These are phyloP conservation scores for Sebastes trivittatus DNA, from an alignment of 2,797 vertebrate genomes.

Conservation along the genomic window DNA sequence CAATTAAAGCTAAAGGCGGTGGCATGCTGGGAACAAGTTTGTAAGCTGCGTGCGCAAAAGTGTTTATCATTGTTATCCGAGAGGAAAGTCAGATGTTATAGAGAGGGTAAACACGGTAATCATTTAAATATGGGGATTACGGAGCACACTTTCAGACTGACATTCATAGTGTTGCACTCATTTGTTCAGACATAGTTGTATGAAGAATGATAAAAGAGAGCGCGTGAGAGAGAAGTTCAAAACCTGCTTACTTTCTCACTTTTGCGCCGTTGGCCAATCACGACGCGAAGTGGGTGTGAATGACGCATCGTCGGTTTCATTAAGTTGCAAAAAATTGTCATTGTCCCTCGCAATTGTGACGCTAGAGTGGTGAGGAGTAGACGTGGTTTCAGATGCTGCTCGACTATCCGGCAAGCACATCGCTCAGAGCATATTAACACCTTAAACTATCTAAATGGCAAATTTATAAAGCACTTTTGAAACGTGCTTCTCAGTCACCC, in stretches of 20 bases:
- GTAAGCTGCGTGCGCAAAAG: neutral
- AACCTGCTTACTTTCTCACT: neutral
- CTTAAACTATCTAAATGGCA: neutral
- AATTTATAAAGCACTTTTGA: neutral
- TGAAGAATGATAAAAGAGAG: neutral
- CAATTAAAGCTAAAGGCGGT: neutral
- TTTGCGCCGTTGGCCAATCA: neutral
- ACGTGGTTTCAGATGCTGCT: neutral
- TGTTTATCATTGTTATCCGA: neutral
- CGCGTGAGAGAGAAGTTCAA: neutral
- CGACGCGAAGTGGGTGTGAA: neutral
- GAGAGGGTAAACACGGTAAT: too few species aligned
- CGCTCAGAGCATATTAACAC: neutral
- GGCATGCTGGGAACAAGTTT: neutral
- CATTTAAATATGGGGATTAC: neutral
- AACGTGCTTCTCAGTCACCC: neutral
- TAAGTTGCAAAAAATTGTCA: neutral
- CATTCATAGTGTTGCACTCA: neutral
- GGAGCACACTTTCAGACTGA: neutral
- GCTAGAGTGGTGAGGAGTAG: neutral
- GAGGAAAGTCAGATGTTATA: neutral
- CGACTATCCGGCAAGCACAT: neutral
- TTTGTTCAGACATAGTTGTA: neutral
- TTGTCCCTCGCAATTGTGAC: neutral
- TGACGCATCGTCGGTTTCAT: neutral